Percentiles rank a stretch among this genome's conserved stretches.
Evolutionary conservation across 2,888 invertebrate genomes (phyloP).

Genomic region (Campoletis raptor): DNA sequence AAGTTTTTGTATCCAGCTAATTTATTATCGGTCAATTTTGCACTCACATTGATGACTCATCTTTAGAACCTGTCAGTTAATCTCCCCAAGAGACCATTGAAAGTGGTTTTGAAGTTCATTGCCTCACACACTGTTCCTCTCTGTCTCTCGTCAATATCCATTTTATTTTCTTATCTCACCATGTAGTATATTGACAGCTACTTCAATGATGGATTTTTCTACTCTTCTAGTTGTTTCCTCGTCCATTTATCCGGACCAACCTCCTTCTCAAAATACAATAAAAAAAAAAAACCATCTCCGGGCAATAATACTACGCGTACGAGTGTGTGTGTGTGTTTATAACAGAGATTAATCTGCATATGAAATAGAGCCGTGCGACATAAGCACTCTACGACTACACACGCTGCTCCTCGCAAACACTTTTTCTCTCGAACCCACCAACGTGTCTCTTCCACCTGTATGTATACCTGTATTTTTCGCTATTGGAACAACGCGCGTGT

Average conservation of each 20-base stretch:
- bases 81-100: constrained; percentile 61
- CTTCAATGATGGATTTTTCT: constrained; percentile 57
- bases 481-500: constrained; percentile 71
- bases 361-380: constrained; percentile 67
- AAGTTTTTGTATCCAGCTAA: constrained; percentile 26
- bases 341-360: constrained; percentile 71
- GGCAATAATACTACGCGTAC: constrained; percentile 29
- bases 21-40: constrained; percentile 22
- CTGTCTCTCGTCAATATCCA: constrained; percentile 17
- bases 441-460: constrained; percentile 39
- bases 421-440: constrained; percentile 59
- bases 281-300: constrained; percentile 13
- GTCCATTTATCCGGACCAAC: constrained; percentile 29
- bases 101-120: constrained; percentile 58
- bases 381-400: constrained; percentile 55
- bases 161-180: constrained; percentile 18
- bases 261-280: constrained; percentile 35
- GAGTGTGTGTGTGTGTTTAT: constrained; percentile 40
- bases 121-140: constrained; percentile 66
- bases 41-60: constrained; percentile 29
- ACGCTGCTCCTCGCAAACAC: constrained; percentile 53
- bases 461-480: constrained; percentile 55
- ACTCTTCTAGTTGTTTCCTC: constrained; percentile 17
- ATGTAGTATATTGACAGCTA: constrained; percentile 27
- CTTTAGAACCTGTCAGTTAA: constrained; percentile 49